Evolutionary conservation across 2,113 vertebrate genomes (phyloP), one percentile per base, ranked within the genome.

Genomic region (Heliornis fulica): DNA sequence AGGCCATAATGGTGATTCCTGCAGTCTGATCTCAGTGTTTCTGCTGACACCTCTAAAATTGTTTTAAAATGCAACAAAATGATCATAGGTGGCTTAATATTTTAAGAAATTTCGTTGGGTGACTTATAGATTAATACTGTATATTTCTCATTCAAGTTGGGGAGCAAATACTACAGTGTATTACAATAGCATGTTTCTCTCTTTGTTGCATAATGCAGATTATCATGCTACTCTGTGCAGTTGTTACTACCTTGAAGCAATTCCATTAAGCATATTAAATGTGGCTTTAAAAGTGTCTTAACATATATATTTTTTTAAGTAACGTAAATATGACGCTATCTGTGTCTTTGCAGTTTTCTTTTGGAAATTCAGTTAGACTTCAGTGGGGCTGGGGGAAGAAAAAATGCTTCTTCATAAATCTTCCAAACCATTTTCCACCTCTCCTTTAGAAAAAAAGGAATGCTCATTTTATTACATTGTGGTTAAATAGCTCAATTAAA

Each of bases 381-480:
- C 31, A 79, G 5, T 38, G 31, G 64, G 10, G 13, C 7, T 48
- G 6, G 19, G n/a, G 4, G 22, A 63, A 12, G 13, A 68, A 86
- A 10, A 82, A 82, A 51, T 43, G 14, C 64, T 90, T 79, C 69
- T 79, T 59, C 13, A 29, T 45, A 63, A 46, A 23, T 65, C 36
- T 76, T 88, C 16, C 41, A 59, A 90, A 45, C 31, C 2, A 15
- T 32, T 14, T 4, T 4, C 7, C n/a, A 5, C 9, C 78, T 66
- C 25, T 84, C 22, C 31, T 57, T 61, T 51, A n/a, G 28, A 50
- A 53, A 34, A 51, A 65, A 69, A 50, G 6, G 5, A 60, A 54
- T 65, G 38, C 10, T 74, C 0, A 0, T 66, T 61, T 92, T 74
- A 74, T 81, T 32, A 17, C 0, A 0, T 69, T 80, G 38, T 61